Percentiles rank a stretch among this genome's conserved stretches.
phyloP scores from a whole-genome alignment of 1,140 invertebrate genomes.

The Aleiodes sp. region DNA sequence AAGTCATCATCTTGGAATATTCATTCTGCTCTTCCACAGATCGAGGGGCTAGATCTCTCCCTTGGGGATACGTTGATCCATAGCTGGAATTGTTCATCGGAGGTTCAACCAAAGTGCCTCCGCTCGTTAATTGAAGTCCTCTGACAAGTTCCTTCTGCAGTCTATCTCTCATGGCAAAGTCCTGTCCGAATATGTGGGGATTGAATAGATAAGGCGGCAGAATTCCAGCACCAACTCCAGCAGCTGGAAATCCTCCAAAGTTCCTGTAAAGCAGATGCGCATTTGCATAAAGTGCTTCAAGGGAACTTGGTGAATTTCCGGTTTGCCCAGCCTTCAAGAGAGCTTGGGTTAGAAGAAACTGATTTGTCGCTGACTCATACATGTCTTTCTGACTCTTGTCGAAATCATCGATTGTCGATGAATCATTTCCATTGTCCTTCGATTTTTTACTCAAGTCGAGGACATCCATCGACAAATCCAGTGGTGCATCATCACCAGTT shows the following conservation, averaged over 20 bases:
- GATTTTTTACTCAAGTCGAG: conserved; percentile 88
- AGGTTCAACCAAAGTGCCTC: conserved; percentile 72
- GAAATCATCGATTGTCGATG: background rate
- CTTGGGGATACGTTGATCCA: conserved; percentile 42
- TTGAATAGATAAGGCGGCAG: conserved; percentile 69
- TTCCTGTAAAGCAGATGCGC: conserved; percentile 64
- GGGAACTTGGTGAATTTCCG: conserved; percentile 50
- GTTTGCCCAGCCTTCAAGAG: conserved; percentile 68
- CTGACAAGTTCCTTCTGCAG: conserved; percentile 74
- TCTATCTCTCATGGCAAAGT: conserved; percentile 71
- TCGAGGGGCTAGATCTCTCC: conserved; percentile 37
- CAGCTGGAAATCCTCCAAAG: conserved; percentile 63
- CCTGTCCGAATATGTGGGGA: conserved; percentile 68
- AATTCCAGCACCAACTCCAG: conserved; percentile 49
- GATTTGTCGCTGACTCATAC: conserved; percentile 51
- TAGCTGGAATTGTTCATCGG: conserved; percentile 36
- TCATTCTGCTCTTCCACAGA: conserved; percentile 40
- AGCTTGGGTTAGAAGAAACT: conserved; percentile 69
- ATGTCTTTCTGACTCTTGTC: conserved; percentile 31
- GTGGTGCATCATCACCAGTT: conserved; percentile 67
- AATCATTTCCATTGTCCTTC: conserved; percentile 55
- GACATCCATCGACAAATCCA: conserved; percentile 83
- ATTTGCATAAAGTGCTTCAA: conserved; percentile 66
- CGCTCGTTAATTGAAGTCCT: conserved; percentile 74
- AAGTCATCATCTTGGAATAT: conserved; percentile 45